These are phyloP conservation scores for Natator depressus DNA, from an alignment of 2,113 vertebrate genomes.

Conservation along the genomic window DNA sequence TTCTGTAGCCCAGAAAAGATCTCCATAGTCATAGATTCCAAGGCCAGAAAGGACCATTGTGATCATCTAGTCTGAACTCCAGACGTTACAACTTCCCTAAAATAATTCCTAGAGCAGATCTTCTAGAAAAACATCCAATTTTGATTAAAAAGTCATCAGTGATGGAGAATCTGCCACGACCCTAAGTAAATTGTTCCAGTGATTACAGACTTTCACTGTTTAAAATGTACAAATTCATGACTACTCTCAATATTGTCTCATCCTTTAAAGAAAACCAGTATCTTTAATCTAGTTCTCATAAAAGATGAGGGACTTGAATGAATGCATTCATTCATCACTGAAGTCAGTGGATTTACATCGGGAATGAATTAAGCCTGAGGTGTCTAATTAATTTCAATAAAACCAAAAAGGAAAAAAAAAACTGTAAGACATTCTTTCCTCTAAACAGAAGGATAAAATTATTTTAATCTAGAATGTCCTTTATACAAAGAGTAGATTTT, in stretches of 20 bases:
- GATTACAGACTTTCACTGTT: background rate
- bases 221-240: background rate
- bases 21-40: background rate
- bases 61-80: background rate
- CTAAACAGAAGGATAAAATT: background rate
- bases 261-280: background rate
- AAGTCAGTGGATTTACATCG: background rate
- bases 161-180: background rate
- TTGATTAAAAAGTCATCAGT: background rate
- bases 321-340: background rate
- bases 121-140: background rate
- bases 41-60: background rate
- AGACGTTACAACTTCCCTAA: background rate
- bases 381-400: background rate
- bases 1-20: background rate
- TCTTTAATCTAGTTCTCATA: background rate
- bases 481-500: background rate
- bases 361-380: background rate
- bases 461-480: background rate
- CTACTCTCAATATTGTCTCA: background rate
- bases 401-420: background rate
- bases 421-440: background rate
- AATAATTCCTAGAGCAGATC: background rate
- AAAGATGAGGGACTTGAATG: background rate
- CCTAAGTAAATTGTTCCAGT: background rate